phyloP scores from a whole-genome alignment of 2,797 vertebrate genomes.

The Halcyon chelicuti region DNA sequence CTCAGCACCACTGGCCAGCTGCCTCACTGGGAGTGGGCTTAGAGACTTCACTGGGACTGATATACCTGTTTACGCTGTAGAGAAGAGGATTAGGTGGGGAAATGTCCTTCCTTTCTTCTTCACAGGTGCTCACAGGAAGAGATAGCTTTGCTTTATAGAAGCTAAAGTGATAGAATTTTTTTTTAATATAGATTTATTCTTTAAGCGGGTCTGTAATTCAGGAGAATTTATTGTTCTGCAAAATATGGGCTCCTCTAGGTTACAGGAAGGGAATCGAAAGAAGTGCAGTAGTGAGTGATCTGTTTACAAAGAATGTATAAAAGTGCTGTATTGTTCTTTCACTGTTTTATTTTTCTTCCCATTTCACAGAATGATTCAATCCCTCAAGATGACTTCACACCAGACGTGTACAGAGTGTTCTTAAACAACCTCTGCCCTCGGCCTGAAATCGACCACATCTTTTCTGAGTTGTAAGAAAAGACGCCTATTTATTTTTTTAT shows the following conservation, averaged over 20 bases:
- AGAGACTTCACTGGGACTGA: accelerated
- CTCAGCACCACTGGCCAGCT: accelerated
- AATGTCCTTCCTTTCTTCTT: background rate
- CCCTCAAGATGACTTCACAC: slow-evolving; percentile 93
- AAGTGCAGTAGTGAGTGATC: background rate
- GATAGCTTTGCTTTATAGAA: background rate
- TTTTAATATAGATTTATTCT: accelerated
- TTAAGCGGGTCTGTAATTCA: background rate
- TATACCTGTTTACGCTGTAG: accelerated
- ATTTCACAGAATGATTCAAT: slow-evolving; percentile 91
- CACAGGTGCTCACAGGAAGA: background rate
- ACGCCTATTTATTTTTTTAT: background rate
- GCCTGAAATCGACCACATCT: slow-evolving; percentile 97
- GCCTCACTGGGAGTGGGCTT: background rate
- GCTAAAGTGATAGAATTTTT: background rate
- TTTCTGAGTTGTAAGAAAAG: slow-evolving; percentile 92
- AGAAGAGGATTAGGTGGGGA: background rate
- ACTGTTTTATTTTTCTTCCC: background rate
- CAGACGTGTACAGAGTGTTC: slow-evolving; percentile 92
- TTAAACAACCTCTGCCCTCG: slow-evolving; percentile 93
- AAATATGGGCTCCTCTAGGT: background rate
- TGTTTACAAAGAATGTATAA: background rate
- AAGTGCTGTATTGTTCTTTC: background rate
- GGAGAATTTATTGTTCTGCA: background rate
- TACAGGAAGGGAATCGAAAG: background rate